phyloP scores from a whole-genome alignment of 1,140 invertebrate genomes.

The Atta cephalotes region DNA sequence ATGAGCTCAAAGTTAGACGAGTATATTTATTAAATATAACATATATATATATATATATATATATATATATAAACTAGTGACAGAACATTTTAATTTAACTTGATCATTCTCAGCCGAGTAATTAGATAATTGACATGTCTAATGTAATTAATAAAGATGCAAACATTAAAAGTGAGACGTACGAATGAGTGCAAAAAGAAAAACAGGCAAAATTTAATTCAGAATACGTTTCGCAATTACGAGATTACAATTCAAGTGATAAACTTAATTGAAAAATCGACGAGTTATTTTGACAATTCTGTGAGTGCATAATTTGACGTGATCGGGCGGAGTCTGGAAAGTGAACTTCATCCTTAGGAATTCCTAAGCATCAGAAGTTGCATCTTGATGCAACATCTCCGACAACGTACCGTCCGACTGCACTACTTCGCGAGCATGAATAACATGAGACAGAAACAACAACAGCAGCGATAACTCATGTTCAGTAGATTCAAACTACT shows the following conservation, averaged over 20 bases:
- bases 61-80: no score
- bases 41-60: no score
- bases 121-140: no score
- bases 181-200: no score
- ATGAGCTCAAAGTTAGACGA: no score
- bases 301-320: background rate
- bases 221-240: background rate
- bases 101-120: no score
- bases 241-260: background rate
- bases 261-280: background rate
- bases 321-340: background rate
- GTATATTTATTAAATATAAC: no score
- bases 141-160: no score
- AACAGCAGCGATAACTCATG: constrained; percentile 74
- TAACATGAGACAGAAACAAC: constrained; percentile 43
- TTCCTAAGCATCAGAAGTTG: background rate
- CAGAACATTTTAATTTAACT: no score
- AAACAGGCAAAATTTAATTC: no score
- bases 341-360: background rate
- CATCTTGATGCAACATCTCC: constrained; percentile 3
- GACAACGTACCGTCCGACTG: background rate
- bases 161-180: no score
- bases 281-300: background rate
- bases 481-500: constrained; percentile 81
- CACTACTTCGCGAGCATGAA: background rate